phyloP scores from a whole-genome alignment of 2,113 vertebrate species.

The Elgaria multicarinata region DNA sequence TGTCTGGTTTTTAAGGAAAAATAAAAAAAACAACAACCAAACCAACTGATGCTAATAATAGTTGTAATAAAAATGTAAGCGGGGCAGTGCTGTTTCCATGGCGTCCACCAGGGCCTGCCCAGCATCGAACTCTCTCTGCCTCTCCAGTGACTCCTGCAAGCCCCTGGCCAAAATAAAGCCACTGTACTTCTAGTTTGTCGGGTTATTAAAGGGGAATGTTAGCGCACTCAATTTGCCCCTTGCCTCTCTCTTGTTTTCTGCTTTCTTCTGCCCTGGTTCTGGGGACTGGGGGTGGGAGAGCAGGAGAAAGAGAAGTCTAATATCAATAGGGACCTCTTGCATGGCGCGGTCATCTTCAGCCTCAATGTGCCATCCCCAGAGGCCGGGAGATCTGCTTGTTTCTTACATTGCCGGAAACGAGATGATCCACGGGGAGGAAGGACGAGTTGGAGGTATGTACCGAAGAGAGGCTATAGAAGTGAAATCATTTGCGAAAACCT shows the following conservation, averaged over 20 bases:
- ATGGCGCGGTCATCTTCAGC: not conserved
- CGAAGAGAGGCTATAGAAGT: not conserved
- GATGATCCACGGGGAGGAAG: not conserved
- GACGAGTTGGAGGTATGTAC: not conserved
- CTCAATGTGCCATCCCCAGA: not conserved
- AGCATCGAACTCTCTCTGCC: constrained; percentile 21
- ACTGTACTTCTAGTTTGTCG: constrained; percentile 60
- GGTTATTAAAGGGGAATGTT: constrained; percentile 78
- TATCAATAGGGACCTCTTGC: too few relatives aligned
- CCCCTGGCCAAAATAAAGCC: constrained; percentile 43
- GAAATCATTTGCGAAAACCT: not conserved
- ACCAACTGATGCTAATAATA: constrained; percentile 27
- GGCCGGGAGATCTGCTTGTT: not conserved
- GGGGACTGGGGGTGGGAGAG: not conserved
- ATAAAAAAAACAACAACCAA: constrained; percentile 25
- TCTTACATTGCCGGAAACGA: not conserved
- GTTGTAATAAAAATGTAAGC: constrained; percentile 29
- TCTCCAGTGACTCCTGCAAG: constrained; percentile 27
- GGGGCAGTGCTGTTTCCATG: not conserved
- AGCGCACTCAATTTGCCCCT: constrained; percentile 59
- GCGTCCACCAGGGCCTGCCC: not conserved
- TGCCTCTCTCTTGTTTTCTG: constrained; percentile 42
- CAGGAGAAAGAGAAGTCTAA: not conserved
- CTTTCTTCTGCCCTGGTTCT: not conserved
- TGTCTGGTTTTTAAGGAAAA: constrained; percentile 50